These are phyloP conservation scores for Cossypha dichroa DNA, from an alignment of 2,797 vertebrate species.

Conservation along the genomic window DNA sequence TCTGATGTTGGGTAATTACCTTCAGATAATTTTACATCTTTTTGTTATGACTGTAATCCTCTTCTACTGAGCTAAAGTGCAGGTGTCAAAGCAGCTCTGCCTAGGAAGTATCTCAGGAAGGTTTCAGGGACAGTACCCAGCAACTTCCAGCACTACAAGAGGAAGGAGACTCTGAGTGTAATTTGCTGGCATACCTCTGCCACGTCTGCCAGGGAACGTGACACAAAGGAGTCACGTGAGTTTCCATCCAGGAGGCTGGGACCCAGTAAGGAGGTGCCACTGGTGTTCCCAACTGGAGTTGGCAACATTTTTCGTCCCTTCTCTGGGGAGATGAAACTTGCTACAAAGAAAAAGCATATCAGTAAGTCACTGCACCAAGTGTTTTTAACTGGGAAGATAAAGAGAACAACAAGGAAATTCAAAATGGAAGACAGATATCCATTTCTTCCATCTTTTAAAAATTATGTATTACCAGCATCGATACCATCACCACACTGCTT, in stretches of 20 bases:
- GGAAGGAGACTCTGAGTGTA: neutral
- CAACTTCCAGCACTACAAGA: neutral
- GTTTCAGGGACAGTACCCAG: neutral
- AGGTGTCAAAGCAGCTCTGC: neutral
- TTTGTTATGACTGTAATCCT: neutral
- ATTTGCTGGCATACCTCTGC: slow-evolving; percentile 81
- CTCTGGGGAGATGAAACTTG: slow-evolving; percentile 96
- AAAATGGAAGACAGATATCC: neutral
- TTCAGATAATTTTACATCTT: neutral
- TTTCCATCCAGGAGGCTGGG: slow-evolving; percentile 96
- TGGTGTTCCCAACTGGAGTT: slow-evolving; percentile 82
- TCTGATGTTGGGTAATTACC: neutral
- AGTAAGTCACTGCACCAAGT: neutral
- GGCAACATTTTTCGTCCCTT: slow-evolving; percentile 89
- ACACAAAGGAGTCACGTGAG: slow-evolving; percentile 95
- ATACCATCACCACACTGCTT: neutral
- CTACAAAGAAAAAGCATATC: slow-evolving; percentile 69
- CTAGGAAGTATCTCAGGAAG: neutral
- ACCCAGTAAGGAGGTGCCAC: slow-evolving; percentile 90
- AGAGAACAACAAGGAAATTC: neutral
- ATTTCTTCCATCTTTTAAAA: neutral
- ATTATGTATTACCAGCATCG: neutral
- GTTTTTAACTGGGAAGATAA: neutral
- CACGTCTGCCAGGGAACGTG: slow-evolving; percentile 91
- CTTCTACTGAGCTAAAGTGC: neutral